Evolutionary conservation across 2,888 invertebrate genomes (phyloP).

Genomic region (Tenthredo livida): DNA sequence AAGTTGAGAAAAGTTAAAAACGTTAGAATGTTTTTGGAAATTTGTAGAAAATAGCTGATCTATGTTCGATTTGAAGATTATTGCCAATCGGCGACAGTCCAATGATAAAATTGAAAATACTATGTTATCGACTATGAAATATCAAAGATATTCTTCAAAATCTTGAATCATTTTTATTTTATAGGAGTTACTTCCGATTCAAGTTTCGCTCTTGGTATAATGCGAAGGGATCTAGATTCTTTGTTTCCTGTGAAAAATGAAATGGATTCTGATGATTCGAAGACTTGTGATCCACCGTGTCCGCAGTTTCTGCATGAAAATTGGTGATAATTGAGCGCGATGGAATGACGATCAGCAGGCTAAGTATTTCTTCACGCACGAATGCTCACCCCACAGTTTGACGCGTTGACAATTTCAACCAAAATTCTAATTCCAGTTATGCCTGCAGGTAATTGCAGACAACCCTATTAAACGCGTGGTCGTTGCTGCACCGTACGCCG

Average conservation of each 20-base stretch:
- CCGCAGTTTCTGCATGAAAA: background rate
- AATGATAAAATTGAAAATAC: background rate
- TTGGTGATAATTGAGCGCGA: slow-evolving; percentile 24
- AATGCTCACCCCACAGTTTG: slow-evolving; percentile 46
- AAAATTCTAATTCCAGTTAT: slow-evolving; percentile 51
- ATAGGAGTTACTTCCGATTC: background rate
- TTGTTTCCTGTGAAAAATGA: background rate
- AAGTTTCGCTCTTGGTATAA: background rate
- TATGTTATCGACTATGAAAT: background rate
- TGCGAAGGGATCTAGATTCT: background rate
- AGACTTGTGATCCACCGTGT: background rate
- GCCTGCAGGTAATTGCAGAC: slow-evolving; percentile 49
- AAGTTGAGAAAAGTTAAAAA: background rate
- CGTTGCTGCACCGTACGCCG: slow-evolving; percentile 38
- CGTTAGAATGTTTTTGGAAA: background rate
- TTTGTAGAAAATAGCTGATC: background rate
- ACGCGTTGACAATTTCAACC: slow-evolving; percentile 50
- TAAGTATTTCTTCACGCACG: slow-evolving; percentile 43
- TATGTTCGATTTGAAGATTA: background rate
- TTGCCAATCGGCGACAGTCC: background rate
- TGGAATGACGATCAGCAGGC: slow-evolving; percentile 21
- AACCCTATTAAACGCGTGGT: slow-evolving; percentile 50
- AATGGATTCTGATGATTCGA: background rate
- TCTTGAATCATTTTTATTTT: background rate
- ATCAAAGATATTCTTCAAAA: background rate